Evolutionary conservation across 92 coral and sea anemone species (phyloP), one percentile per base, ranked within the genome.

Genomic region (Epizoanthus rinbou): DNA sequence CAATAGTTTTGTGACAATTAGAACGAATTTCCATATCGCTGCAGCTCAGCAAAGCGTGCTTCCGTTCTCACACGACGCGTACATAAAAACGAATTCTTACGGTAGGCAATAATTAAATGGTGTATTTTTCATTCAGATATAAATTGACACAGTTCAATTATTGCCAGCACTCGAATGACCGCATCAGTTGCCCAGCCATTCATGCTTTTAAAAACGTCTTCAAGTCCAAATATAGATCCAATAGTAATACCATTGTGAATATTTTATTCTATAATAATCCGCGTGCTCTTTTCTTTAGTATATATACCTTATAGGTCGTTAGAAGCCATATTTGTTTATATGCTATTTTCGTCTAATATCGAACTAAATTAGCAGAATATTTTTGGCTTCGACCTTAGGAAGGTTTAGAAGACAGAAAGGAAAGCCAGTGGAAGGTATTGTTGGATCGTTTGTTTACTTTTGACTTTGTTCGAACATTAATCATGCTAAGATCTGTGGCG

Each of bases 221-320:
- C 57, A 62, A 23, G 22, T 78, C 59, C 71, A 41, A 78, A 78
- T 78, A 78, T 63, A 78, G 72, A 8, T 35, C 23, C n/a, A n/a
- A n/a, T n/a, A n/a, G n/a, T 21, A n/a, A 7, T 28, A 5, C 54
- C 15, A 50, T 50, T 18, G 0, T 21, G 24, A 56, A 21, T 0
- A 62, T 37, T 60, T 62, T 10, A 33, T 8, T 60, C 69, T 19
- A 60, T 3, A 60, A 54, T 60, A 8, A 63, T 35, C 70, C 17
- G 39, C 47, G 71, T 21, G 15, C 4, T 19, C 10, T 37, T 18
- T 16, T 23, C 9, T 43, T 67, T 67, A 33, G 35, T 67, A 33
- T 19, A 9, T 43, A 67, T 8, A 6, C 50, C 11, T 28, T 67
- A 67, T 67, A 43, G 72, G 43, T 43, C 66, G 6, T 63, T 78